These are phyloP conservation scores for Pachypsylla venusta DNA, from an alignment of 1,140 invertebrate genomes.

Conservation along the genomic window DNA sequence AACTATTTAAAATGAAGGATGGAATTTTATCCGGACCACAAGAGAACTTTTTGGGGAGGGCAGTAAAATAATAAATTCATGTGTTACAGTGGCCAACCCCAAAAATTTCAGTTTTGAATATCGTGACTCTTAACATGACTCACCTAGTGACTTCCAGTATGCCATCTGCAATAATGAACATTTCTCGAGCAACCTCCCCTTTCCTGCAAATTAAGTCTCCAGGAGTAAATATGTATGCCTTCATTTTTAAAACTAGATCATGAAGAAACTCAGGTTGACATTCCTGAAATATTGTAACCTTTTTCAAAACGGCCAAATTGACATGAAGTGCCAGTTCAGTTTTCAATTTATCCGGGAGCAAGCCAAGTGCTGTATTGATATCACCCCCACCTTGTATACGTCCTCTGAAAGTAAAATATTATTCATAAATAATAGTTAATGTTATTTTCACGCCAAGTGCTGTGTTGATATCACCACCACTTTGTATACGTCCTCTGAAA, in stretches of 20 bases:
- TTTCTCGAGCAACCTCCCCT: slow-evolving; percentile 87
- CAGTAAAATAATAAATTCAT: slow-evolving; percentile 8
- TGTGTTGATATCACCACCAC: slow-evolving; percentile 88
- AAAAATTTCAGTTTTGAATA: no score
- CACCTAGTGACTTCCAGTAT: slow-evolving; percentile 82
- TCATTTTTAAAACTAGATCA: slow-evolving; percentile 94
- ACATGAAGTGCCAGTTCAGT: slow-evolving; percentile 91
- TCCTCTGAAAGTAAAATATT: no score
- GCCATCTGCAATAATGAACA: slow-evolving; percentile 97
- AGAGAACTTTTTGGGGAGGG: no score
- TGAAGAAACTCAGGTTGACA: slow-evolving; percentile 95
- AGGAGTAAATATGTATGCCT: slow-evolving; percentile 92
- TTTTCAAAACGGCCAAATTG: slow-evolving; percentile 86
- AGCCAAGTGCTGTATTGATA: slow-evolving; percentile 82
- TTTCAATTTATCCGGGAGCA: slow-evolving; percentile 90
- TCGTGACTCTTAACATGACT: no score
- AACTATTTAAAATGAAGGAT: no score
- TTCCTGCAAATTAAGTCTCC: slow-evolving; percentile 91
- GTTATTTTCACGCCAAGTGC: no score
- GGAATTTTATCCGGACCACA: no score
- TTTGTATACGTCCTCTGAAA: slow-evolving; percentile 76
- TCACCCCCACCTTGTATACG: slow-evolving; percentile 88
- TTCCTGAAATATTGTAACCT: slow-evolving; percentile 69
- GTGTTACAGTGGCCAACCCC: background rate
- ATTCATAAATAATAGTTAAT: no score